Percentiles rank a stretch among this genome's conserved stretches.
Evolutionary conservation across 1,140 invertebrate species (phyloP).

Genomic region (Campoletis sonorensis): DNA sequence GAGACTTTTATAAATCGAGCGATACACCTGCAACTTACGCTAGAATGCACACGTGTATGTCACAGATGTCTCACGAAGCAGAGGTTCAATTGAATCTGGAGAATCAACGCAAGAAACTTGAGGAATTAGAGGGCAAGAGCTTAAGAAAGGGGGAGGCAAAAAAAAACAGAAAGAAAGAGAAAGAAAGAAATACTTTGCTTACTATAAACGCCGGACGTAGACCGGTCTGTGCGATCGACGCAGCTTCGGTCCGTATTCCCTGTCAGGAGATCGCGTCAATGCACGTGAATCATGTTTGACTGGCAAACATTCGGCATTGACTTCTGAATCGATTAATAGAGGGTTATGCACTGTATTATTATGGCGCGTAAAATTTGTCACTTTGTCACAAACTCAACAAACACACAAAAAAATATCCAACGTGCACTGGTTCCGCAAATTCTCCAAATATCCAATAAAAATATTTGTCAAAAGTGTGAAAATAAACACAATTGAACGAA

Average conservation of each 20-base stretch:
- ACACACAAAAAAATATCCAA: not conserved
- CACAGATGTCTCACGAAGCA: not conserved
- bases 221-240: conserved; percentile 5
- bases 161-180: not conserved
- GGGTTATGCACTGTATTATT: not conserved
- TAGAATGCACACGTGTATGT: conserved; percentile 14
- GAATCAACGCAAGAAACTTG: not conserved
- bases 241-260: conserved; percentile 19
- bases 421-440: too few species aligned
- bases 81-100: not conserved
- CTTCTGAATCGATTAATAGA: not conserved
- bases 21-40: conserved; percentile 2
- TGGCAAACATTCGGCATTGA: conserved; percentile 64
- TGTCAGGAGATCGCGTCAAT: conserved; percentile 56
- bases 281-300: conserved; percentile 65
- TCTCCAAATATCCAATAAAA: too few species aligned
- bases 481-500: too few species aligned
- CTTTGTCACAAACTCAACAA: not conserved
- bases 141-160: not conserved
- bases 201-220: conserved; percentile 21
- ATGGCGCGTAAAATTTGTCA: not conserved
- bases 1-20: not conserved
- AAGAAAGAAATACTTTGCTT: conserved; percentile 3
- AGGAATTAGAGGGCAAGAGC: not conserved
- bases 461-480: too few species aligned